Base-by-base conservation (phyloP, 2,113 vertebrate species). In the Sinocyclocheilus maitianheensis region DNA sequence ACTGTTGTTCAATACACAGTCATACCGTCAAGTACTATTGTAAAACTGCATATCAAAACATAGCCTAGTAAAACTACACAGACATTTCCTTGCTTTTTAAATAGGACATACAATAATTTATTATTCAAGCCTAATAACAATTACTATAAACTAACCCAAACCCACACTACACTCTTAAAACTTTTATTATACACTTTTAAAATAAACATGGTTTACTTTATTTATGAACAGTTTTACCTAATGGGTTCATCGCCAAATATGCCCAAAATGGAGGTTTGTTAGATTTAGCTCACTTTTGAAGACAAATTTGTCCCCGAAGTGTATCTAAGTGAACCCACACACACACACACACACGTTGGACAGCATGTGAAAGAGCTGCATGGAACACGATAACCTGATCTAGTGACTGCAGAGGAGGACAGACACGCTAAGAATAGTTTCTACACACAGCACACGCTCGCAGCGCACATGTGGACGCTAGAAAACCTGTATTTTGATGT, bases 381-480 rank as follows among this genome's bases (percentile, higher is more conserved):
- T 72, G 30, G 22, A 86, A 65, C 43, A 89, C 63, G 13, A 93
- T 90, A 94, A 94, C 92, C 89, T 81, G 93, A 95, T 91, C 92
- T 90, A 90, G 87, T 81, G 87, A 92, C 91, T 94, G 93, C 93
- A 92, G 91, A 86, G 92, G 85, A 90, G 92, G 91, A 89, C 89
- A 77, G 88, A 89, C 90, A 91, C 87, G 86, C 92, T 93, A 93
- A 94, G 90, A 94, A 94, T 93, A 94, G 53, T 77, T 18, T 1
- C 84, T 88, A 37, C 90, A 93, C 88, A 90, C 88, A 85, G 88
- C 24, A 55, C 86, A 81, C 77, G 63, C 78, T 74, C 65, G 30
- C 43, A 55, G 30, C 9, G 20, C 24, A 34, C 46, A 71, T 40
- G 65, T 71, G 81, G n/a, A 67, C 3, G 18, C 18, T 7, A 72